Percentiles rank a stretch among this genome's conserved stretches.
Evolutionary conservation across 2,888 invertebrate species (phyloP).

Genomic region (Busseola fusca): DNA sequence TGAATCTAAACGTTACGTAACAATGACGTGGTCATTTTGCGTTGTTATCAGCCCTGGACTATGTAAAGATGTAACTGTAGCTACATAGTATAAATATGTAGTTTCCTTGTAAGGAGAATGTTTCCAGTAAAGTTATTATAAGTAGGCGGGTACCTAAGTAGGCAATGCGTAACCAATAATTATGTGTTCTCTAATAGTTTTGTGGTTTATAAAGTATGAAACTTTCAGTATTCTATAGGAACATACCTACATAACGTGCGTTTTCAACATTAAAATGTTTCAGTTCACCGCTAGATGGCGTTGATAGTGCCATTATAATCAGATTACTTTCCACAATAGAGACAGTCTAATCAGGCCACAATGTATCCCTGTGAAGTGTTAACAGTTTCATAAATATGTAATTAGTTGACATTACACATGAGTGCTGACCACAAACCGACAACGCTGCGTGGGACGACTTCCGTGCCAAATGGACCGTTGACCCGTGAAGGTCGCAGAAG

Average conservation of each 20-base stretch:
- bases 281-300: constrained; percentile 14
- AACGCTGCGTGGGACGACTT: constrained; percentile 34
- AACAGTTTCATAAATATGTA: not conserved
- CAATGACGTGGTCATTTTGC: not conserved
- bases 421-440: not conserved
- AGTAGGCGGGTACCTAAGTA: no score
- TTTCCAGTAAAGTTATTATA: not conserved
- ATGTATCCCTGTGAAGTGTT: not conserved
- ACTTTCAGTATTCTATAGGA: not conserved
- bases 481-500: constrained; percentile 34
- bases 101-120: constrained; percentile 8
- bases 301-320: not conserved
- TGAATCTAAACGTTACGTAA: no score
- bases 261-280: not conserved
- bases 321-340: not conserved
- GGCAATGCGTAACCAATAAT: not conserved
- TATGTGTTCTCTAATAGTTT: not conserved
- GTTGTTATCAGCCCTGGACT: not conserved
- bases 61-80: not conserved
- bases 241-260: not conserved
- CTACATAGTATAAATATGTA: not conserved
- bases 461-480: constrained; percentile 31
- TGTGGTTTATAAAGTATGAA: not conserved
- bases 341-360: not conserved
- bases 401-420: not conserved